phyloP scores from a whole-genome alignment of 2,113 vertebrate species.

The Elgaria multicarinata region DNA sequence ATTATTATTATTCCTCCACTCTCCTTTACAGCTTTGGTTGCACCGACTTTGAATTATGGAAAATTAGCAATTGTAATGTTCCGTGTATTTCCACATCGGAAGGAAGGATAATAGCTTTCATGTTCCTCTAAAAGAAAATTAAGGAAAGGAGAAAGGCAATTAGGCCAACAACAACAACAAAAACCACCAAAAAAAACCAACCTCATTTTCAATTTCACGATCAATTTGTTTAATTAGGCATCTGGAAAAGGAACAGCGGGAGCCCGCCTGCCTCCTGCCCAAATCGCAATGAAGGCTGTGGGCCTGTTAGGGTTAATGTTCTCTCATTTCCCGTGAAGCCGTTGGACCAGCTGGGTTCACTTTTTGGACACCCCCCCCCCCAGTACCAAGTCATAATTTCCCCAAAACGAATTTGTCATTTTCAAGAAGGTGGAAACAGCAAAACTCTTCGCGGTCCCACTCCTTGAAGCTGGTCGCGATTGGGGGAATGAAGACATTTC shows the following conservation, averaged over 20 bases:
- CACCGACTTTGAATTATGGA: not conserved
- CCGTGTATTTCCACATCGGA: not conserved
- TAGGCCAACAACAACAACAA: no score
- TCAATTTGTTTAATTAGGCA: conserved; percentile 39
- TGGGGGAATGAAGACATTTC: not conserved
- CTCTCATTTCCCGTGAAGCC: conserved; percentile 19
- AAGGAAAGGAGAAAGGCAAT: conserved; percentile 18
- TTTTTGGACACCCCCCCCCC: conserved; percentile 14
- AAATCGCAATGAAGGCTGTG: conserved; percentile 16
- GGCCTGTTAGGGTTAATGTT: conserved; percentile 14
- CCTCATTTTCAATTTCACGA: not conserved
- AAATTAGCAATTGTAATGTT: not conserved
- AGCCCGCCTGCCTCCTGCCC: not conserved
- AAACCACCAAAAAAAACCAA: conserved; percentile 11
- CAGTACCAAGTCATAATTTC: conserved; percentile 34
- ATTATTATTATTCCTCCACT: not conserved
- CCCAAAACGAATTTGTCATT: conserved; percentile 47
- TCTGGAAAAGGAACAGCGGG: conserved; percentile 22
- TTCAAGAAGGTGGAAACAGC: conserved; percentile 1
- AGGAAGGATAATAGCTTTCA: conserved; percentile 14
- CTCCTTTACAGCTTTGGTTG: not conserved
- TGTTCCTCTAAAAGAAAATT: not conserved
- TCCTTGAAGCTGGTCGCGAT: not conserved
- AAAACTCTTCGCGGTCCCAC: not conserved
- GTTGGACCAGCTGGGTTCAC: conserved; percentile 43